Conservation (phyloP, 2,888 invertebrate genomes). For the Marasmarcha lunaedactyla region DNA sequence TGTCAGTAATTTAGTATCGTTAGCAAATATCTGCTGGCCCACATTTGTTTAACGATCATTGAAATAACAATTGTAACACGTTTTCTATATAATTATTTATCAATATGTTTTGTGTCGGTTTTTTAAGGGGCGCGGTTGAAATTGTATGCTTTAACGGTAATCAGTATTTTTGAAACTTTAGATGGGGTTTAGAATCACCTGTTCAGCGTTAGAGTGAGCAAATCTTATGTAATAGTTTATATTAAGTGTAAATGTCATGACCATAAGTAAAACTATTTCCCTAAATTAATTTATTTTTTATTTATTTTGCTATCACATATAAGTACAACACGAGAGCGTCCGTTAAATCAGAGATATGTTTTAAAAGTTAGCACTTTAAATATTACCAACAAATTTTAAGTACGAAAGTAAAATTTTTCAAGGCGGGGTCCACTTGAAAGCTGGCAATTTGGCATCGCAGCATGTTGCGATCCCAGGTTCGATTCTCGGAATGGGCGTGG, state of each 20-base stretch:
- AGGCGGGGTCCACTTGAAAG: constrained; percentile 16
- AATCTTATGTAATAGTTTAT: too few relatives aligned
- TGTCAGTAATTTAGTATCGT: constrained; percentile 37
- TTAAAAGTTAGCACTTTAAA: not conserved
- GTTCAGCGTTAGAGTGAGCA: too few relatives aligned
- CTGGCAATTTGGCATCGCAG: constrained; percentile 19
- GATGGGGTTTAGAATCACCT: too few relatives aligned
- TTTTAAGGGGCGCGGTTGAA: constrained; percentile 2
- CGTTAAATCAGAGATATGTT: too few relatives aligned
- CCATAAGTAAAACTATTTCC: too few relatives aligned
- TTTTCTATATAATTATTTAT: constrained; percentile 32
- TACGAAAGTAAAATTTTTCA: not conserved
- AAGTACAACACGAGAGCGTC: too few relatives aligned
- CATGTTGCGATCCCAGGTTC: constrained; percentile 6
- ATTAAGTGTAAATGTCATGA: too few relatives aligned
- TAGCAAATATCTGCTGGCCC: constrained; percentile 37
- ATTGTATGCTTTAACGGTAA: too few relatives aligned
- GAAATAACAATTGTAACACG: constrained; percentile 25
- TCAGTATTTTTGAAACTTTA: too few relatives aligned
- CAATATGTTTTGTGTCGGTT: constrained; percentile 21
- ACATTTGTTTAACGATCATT: constrained; percentile 31
- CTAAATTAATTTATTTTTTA: too few relatives aligned
- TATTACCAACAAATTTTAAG: not conserved
- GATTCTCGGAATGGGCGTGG: constrained; percentile 10
- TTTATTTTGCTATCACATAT: too few relatives aligned